Evolutionary conservation across 2,888 invertebrate species (phyloP).

Genomic region (Therioaphis trifolii): DNA sequence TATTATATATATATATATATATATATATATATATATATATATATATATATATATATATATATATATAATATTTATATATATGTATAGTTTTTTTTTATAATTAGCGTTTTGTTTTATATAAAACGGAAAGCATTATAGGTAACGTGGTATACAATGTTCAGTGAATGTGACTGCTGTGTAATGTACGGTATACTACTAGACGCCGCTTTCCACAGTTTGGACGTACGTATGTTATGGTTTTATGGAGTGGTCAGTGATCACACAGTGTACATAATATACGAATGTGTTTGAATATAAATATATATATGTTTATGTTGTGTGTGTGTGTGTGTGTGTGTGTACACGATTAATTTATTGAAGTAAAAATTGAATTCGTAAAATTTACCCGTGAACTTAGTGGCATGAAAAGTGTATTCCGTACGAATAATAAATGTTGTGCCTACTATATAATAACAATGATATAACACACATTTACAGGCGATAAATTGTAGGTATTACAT

Average conservation of each 20-base stretch:
- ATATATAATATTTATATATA: neutral
- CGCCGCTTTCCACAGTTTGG: constrained; percentile 3
- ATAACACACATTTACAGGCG: no score
- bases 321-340: neutral
- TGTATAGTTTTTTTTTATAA: neutral
- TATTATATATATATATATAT: no score
- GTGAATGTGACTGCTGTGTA: constrained; percentile 28
- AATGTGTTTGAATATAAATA: neutral
- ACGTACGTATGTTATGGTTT: neutral
- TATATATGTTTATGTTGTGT: neutral
- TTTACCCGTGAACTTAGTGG: neutral
- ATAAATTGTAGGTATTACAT: no score
- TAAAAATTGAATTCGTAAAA: no score
- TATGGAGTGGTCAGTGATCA: no score
- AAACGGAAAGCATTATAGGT: constrained; percentile 28
- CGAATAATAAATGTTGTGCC: no score
- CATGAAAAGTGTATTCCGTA: neutral
- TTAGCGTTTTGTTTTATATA: constrained; percentile 9
- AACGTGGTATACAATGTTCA: constrained; percentile 49
- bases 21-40: no score
- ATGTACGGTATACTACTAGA: constrained; percentile 3
- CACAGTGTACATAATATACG: no score
- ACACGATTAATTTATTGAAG: no score
- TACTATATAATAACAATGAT: no score
- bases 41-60: neutral